A percentile compares a stretch with the other conserved stretches of the same genome.
These are phyloP conservation scores for Dendronephthya gigantea DNA, from an alignment of 64 coral and sea anemone species.

Conservation along the genomic window DNA sequence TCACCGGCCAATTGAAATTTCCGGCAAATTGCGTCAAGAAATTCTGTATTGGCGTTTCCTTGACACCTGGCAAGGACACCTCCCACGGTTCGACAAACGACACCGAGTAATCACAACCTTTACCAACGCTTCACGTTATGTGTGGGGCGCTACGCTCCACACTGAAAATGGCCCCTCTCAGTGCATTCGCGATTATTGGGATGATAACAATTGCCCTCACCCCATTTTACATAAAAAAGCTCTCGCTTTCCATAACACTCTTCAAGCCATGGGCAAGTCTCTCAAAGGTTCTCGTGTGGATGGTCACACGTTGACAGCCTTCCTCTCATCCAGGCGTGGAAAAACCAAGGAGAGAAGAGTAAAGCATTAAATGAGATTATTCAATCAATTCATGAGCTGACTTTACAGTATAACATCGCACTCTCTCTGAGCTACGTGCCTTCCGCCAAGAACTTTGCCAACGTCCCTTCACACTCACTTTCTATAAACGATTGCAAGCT, in stretches of 20 bases:
- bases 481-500: background rate
- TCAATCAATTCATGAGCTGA: background rate
- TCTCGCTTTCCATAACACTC: too few species aligned
- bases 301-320: too few species aligned
- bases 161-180: background rate
- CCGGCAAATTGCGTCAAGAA: background rate
- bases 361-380: too few species aligned
- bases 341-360: too few species aligned
- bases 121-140: constrained; percentile 7
- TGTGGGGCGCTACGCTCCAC: constrained; percentile 15
- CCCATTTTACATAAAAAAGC: too few species aligned
- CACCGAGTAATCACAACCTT: background rate
- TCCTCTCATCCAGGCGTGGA: too few species aligned
- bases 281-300: too few species aligned
- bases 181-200: too few species aligned
- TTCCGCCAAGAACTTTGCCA: background rate
- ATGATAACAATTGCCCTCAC: too few species aligned
- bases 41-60: background rate
- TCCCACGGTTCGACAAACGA: background rate
- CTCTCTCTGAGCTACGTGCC: constrained; percentile 17
- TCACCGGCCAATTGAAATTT: background rate
- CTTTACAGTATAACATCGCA: background rate
- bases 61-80: background rate
- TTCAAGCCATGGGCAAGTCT: too few species aligned
- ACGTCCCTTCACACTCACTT: constrained; percentile 7